Conservation (phyloP, 1,140 invertebrate species). For the Drosophila varians region DNA sequence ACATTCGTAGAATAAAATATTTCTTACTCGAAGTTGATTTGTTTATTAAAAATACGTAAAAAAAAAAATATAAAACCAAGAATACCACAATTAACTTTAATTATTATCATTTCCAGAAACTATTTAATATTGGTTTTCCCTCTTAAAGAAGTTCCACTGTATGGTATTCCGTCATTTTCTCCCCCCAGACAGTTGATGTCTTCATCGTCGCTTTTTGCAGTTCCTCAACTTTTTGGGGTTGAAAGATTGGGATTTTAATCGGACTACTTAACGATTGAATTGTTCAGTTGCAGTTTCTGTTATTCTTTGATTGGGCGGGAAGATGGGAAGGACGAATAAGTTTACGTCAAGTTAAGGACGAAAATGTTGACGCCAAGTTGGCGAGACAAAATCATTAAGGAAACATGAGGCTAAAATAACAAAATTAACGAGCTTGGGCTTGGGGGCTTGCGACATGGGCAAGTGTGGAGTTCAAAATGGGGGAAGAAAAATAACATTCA, state of each 20-base stretch:
- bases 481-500: conserved; percentile 63
- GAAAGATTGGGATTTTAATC: conserved; percentile 29
- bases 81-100: no score
- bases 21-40: no score
- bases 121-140: not conserved
- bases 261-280: conserved; percentile 31
- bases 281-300: conserved; percentile 37
- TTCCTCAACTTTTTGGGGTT: conserved; percentile 18
- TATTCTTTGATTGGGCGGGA: not conserved
- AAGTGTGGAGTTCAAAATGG: not conserved
- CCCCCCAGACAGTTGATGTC: conserved; percentile 12
- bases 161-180: not conserved
- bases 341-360: not conserved
- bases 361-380: conserved; percentile 32
- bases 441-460: no score
- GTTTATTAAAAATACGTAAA: no score
- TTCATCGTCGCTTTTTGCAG: conserved; percentile 2
- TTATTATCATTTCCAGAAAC: no score
- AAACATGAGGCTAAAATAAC: conserved; percentile 48
- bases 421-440: conserved; percentile 35
- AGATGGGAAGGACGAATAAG: not conserved
- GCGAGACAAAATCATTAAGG: conserved; percentile 45
- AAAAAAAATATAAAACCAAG: no score
- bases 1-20: no score
- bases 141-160: no score